Percentiles rank a stretch among this genome's conserved stretches.
phyloP scores from a whole-genome alignment of 2,797 vertebrate genomes.

The Poecilia picta region DNA sequence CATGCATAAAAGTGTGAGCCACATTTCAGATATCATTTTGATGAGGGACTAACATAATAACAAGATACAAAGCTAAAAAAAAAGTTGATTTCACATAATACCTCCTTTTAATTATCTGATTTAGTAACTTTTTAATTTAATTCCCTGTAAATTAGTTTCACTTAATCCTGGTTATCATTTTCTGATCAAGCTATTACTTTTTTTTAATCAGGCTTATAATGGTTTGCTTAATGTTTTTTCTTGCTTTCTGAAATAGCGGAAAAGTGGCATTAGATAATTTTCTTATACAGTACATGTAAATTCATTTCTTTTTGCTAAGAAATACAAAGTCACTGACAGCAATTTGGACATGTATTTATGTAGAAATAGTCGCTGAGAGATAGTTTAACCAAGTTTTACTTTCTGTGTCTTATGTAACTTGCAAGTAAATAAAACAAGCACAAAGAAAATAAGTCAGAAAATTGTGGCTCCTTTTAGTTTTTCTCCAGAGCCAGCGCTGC shows the following conservation, averaged over 20 bases:
- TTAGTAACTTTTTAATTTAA: background rate
- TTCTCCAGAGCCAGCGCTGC: background rate
- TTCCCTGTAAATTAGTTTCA: background rate
- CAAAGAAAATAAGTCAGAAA: background rate
- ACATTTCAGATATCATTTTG: no score
- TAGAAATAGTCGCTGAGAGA: background rate
- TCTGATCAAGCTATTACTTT: background rate
- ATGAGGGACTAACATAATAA: no score
- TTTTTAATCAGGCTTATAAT: background rate
- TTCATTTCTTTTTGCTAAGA: background rate
- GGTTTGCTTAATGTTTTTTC: background rate
- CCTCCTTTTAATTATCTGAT: slow-evolving; percentile 26
- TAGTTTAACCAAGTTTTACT: background rate
- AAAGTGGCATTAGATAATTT: no score
- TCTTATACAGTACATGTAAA: background rate
- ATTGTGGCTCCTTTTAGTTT: background rate
- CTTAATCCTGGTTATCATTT: background rate
- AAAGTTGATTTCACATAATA: no score
- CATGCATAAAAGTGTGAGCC: no score
- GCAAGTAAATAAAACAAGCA: background rate
- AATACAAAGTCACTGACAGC: background rate
- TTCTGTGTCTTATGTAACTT: background rate
- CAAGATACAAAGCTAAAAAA: no score
- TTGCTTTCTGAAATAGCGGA: background rate
- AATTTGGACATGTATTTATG: background rate